Conservation (phyloP, 2,797 vertebrate genomes). For the Xiphophorus birchmanni region DNA sequence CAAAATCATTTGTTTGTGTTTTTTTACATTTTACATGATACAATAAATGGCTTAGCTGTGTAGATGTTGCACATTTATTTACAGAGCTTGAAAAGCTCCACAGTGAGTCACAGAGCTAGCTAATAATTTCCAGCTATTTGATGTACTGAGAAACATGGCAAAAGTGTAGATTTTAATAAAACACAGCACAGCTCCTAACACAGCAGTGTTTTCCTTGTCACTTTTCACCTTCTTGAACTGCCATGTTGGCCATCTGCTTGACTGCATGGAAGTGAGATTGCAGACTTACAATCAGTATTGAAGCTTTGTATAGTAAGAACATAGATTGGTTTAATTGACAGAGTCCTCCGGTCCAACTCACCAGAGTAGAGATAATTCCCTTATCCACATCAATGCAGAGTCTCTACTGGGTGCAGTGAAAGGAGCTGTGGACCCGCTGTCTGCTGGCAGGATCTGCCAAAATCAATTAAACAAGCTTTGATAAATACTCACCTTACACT, state of each 20-base stretch:
- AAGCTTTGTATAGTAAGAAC: slow-evolving; percentile 56
- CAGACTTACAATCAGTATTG: slow-evolving; percentile 18
- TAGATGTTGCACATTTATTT: not conserved
- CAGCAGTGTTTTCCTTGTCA: not conserved
- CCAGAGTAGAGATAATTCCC: slow-evolving; percentile 79
- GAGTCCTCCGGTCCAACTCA: slow-evolving; percentile 72
- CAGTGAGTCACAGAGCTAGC: not conserved
- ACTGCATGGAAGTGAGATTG: slow-evolving; percentile 15
- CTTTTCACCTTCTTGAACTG: slow-evolving; percentile 1
- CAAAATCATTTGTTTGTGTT: not conserved
- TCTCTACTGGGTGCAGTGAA: slow-evolving; percentile 78
- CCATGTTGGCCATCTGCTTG: slow-evolving; percentile 5
- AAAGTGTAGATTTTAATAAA: not conserved
- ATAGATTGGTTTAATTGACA: slow-evolving; percentile 80
- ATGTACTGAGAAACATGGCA: not conserved
- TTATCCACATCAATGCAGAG: slow-evolving; percentile 80
- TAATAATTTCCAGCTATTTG: not conserved
- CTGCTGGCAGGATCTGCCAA: slow-evolving; percentile 82
- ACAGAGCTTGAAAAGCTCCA: not conserved
- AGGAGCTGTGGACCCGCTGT: slow-evolving; percentile 74
- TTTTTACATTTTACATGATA: not conserved
- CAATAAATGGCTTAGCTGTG: not conserved
- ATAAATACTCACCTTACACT: slow-evolving; percentile 70
- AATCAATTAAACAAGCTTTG: slow-evolving; percentile 82
- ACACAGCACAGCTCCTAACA: not conserved